These are phyloP conservation scores for Drosophila ficusphila DNA, from an alignment of 1,140 invertebrate genomes.

Conservation along the genomic window DNA sequence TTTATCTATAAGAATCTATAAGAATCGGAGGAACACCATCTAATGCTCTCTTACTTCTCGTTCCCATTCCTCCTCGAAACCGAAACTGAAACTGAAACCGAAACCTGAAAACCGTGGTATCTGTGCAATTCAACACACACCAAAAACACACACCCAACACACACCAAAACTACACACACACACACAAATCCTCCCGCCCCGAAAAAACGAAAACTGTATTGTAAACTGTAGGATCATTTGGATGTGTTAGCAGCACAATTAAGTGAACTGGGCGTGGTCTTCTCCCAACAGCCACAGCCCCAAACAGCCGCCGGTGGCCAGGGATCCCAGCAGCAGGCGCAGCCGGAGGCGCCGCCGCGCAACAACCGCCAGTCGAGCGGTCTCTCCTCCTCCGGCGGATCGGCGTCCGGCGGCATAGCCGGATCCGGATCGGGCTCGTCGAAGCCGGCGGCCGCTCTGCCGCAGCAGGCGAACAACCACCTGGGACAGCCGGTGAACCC, in stretches of 20 bases:
- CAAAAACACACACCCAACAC: slow-evolving; percentile 33
- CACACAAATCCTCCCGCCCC: slow-evolving; percentile 64
- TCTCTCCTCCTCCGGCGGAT: slow-evolving; percentile 56
- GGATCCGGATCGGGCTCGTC: no score
- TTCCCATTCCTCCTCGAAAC: slow-evolving; percentile 46
- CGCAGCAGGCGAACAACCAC: slow-evolving; percentile 80
- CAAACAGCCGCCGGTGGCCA: slow-evolving; percentile 62
- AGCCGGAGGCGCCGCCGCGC: slow-evolving; percentile 86
- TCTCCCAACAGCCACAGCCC: slow-evolving; percentile 85
- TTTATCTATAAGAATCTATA: slow-evolving; percentile 63
- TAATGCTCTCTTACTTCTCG: slow-evolving; percentile 83
- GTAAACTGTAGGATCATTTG: slow-evolving; percentile 89
- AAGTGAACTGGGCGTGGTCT: slow-evolving; percentile 94
- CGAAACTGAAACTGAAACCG: slow-evolving; percentile 27
- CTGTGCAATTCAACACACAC: slow-evolving; percentile 62
- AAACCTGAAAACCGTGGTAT: slow-evolving; percentile 60
- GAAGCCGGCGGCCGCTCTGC: slow-evolving; percentile 72
- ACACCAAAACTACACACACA: slow-evolving; percentile 22
- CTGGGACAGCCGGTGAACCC: slow-evolving; percentile 79
- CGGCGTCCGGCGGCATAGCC: slow-evolving; percentile 36
- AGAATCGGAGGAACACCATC: slow-evolving; percentile 68
- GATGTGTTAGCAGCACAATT: slow-evolving; percentile 96
- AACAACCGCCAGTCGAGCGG: slow-evolving; percentile 85
- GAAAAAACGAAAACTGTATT: slow-evolving; percentile 50
- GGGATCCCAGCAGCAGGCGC: slow-evolving; percentile 76